phyloP scores from a whole-genome alignment of 2,797 vertebrate genomes.

The Poecilia gillii region DNA sequence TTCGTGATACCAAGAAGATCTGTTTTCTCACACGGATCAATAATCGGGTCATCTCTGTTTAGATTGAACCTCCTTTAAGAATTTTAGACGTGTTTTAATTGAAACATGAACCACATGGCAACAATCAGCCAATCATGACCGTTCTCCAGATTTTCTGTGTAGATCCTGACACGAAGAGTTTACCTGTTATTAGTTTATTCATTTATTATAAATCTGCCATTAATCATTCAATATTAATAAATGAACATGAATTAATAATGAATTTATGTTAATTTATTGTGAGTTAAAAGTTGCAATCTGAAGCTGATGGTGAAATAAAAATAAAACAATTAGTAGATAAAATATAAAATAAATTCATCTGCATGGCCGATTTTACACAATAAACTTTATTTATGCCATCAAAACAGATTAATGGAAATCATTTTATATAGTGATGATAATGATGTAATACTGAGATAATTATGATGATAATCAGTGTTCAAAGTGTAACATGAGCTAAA shows the following conservation, averaged over 20 bases:
- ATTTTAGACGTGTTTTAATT: neutral
- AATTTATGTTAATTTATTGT: neutral
- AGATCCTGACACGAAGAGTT: neutral
- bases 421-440: neutral
- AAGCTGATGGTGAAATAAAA: neutral
- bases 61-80: neutral
- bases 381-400: neutral
- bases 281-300: neutral
- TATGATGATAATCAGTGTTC: neutral
- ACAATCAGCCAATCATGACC: neutral
- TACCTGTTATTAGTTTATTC: neutral
- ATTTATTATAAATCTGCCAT: neutral
- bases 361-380: neutral
- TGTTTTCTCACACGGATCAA: constrained; percentile 13
- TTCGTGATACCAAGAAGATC: constrained; percentile 43
- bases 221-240: neutral
- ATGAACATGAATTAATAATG: neutral
- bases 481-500: neutral
- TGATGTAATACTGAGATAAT: neutral
- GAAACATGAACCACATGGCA: neutral
- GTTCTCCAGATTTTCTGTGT: neutral
- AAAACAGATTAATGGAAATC: neutral
- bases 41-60: constrained; percentile 8
- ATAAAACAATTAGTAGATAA: neutral
- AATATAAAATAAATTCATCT: neutral